Base-by-base conservation (phyloP, 37 sponge, comb jelly and placozoan species). In the Amphimedon queenslandica region DNA sequence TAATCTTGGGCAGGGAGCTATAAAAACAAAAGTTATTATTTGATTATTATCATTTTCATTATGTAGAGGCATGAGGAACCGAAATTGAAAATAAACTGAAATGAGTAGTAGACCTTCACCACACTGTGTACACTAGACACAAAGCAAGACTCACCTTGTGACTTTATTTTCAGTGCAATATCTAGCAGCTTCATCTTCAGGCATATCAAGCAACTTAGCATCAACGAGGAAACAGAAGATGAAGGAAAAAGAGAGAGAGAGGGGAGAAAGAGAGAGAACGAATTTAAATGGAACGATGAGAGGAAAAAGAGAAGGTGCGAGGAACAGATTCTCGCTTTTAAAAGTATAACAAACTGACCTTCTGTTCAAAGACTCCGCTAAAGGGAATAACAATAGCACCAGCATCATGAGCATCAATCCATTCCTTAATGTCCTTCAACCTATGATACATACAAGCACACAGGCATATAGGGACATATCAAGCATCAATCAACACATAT, bases 381-480 rank as follows among this genome's bases (percentile, higher is more conserved):
- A 97, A 97, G 20, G 95, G 99, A 8, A 97, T 94, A 67, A 94
- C 68, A 25, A 69, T 67, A 2, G 94, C 92, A 55, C 77, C 69
- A 0, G 94, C 79, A 66, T 97, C 99, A 30, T 87, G 79, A 1
- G 36, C 79, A 61, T 89, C 92, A 35, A 97, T 37, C 86, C 88
- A 97, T 72, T 94, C 92, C 80, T 97, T 97, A 30, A 97, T 94
- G 64, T 91, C 90, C 11, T 72, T 53, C 58, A 97, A 67, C 92
- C 92, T 84, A 41, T 35, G 35, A 5, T 30, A 67, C 29, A 28
- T 27, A n/a, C n/a, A n/a, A n/a, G n/a, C n/a, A n/a, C n/a, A n/a
- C n/a, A n/a, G n/a, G n/a, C n/a, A n/a, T n/a, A n/a, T n/a, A n/a
- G n/a, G n/a, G n/a, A n/a, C n/a, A n/a, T n/a, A n/a, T n/a, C n/a